Evolutionary conservation across 2,888 invertebrate genomes (phyloP).

Genomic region (Aphodius sticticus): DNA sequence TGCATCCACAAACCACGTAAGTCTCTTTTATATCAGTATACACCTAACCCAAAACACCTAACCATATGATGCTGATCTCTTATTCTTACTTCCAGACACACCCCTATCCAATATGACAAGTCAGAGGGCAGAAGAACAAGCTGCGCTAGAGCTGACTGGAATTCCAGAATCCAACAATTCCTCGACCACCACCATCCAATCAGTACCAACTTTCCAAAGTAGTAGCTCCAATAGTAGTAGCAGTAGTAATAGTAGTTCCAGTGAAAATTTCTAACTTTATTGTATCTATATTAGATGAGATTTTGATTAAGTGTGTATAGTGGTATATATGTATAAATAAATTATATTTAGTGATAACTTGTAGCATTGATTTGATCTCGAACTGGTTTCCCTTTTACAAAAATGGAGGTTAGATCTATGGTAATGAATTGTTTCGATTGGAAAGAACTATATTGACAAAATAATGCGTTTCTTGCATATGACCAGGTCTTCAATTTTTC

Average conservation of each 20-base stretch:
- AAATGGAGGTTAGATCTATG: too few relatives aligned
- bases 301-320: constrained; percentile 32
- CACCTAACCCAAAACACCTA: neutral
- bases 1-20: constrained; percentile 81
- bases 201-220: constrained; percentile 30
- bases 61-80: constrained; percentile 15
- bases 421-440: too few relatives aligned
- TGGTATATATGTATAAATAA: constrained; percentile 29
- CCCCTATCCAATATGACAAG: constrained; percentile 38
- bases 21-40: constrained; percentile 19
- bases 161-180: constrained; percentile 29
- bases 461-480: too few relatives aligned
- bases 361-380: constrained; percentile 8
- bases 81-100: constrained; percentile 34
- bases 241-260: constrained; percentile 25
- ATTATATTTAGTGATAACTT: constrained; percentile 14
- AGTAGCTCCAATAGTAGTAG: neutral
- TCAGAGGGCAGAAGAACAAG: constrained; percentile 29
- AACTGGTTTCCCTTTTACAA: neutral
- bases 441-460: too few relatives aligned
- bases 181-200: constrained; percentile 30
- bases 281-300: constrained; percentile 24
- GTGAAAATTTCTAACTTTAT: constrained; percentile 30
- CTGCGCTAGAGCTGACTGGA: constrained; percentile 34
- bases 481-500: too few relatives aligned